These are phyloP conservation scores for Muntiacus reevesi DNA, from an alignment of 2,113 vertebrate species.

Conservation along the genomic window DNA sequence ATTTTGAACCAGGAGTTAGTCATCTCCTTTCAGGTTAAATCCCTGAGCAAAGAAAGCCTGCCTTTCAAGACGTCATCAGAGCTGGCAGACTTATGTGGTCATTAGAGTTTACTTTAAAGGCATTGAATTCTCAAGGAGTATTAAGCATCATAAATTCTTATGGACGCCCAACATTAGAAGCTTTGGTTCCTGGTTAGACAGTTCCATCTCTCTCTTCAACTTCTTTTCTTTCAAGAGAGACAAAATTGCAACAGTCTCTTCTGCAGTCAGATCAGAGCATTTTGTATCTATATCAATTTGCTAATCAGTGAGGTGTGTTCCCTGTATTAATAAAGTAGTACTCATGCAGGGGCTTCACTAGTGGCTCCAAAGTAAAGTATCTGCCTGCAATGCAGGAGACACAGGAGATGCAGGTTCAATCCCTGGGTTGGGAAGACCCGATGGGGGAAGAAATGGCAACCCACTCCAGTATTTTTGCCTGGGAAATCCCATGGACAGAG, in stretches of 20 bases:
- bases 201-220: not conserved
- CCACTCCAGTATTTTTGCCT: not conserved
- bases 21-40: not conserved
- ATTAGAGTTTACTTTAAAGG: not conserved
- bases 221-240: not conserved
- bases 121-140: not conserved
- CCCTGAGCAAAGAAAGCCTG: not conserved
- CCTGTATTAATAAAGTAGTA: not conserved
- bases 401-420: not conserved
- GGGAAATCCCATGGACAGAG: not conserved
- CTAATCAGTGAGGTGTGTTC: not conserved
- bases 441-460: not conserved
- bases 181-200: not conserved
- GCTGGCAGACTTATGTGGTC: not conserved
- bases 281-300: not conserved
- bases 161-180: not conserved
- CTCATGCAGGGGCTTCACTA: fast-evolving
- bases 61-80: not conserved
- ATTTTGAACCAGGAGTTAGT: not conserved
- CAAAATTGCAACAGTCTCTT: fast-evolving
- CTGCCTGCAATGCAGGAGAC: not conserved
- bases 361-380: not conserved
- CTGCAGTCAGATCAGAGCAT: not conserved
- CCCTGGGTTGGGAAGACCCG: not conserved
- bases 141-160: not conserved